phyloP scores from a whole-genome alignment of 2,797 vertebrate species.

The Eulemur mongoz region DNA sequence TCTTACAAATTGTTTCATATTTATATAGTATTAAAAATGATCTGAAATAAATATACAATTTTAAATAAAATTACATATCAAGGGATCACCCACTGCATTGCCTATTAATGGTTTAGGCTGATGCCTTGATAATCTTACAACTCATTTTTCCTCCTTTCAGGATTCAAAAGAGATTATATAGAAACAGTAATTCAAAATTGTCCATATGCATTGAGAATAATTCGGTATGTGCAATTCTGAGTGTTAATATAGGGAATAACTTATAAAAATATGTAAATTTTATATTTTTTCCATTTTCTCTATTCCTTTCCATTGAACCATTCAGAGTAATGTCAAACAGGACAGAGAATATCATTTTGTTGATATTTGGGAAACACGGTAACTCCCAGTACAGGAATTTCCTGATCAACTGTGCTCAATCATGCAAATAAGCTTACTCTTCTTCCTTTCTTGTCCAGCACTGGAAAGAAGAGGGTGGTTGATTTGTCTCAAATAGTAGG shows the following conservation, averaged over 20 bases:
- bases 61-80: not conserved
- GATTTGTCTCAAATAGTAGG: not conserved
- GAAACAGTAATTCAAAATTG: not conserved
- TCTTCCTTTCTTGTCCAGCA: not conserved
- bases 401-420: not conserved
- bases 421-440: not conserved
- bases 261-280: not conserved
- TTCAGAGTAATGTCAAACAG: not conserved
- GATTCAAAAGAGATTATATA: not conserved
- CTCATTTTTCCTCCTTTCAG: not conserved
- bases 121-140: not conserved
- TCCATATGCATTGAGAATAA: not conserved
- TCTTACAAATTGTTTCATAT: not conserved
- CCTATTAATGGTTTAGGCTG: not conserved
- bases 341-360: not conserved
- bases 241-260: not conserved
- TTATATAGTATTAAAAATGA: not conserved
- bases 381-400: not conserved
- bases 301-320: not conserved
- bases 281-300: not conserved
- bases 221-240: not conserved
- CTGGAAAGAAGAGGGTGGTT: not conserved
- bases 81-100: not conserved
- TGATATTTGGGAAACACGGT: not conserved
- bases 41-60: not conserved